Base-by-base conservation (phyloP, 2,797 vertebrate species). In the Salmo trutta region DNA sequence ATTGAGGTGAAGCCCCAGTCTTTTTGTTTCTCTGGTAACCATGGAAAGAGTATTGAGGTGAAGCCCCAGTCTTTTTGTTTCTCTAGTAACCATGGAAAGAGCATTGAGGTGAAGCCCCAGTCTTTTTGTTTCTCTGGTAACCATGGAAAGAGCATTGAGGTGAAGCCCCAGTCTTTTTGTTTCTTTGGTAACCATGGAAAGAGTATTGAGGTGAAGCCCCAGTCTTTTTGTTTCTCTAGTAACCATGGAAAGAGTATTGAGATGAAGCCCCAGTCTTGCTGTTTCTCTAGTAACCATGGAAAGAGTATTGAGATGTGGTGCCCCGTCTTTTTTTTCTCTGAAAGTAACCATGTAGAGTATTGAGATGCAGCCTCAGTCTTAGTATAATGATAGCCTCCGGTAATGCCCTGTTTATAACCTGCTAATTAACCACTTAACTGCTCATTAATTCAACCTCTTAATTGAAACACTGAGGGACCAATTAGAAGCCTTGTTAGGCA, bases 401-500 rank as follows among this genome's bases (percentile, higher is more conserved):
- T 79, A 41, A 72, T 1, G 41, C 8, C 74, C 79, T 72, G 19
- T 85, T 84, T 79, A 71, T 56, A 76, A 51, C 79, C 75, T 21
- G 12, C 77, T 80, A 79, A 86, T 89, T 76, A 84, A 83, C 52
- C 70, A 52, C 70, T 86, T 77, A 86, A 71, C 67, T 24, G 29
- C 24, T 71, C 77, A 77, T 83, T 88, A 79, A 88, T 90, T 86
- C 81, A 79, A 82, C 69, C 52, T 75, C 74, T 76, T 83, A 77
- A 87, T 86, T 68, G 85, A 79, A 89, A 82, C 71, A 59, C 82
- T 82, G 31, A 64, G 91, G 88, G 89, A 87, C 85, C 90, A 90
- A 91, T 93, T 91, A 92, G 77, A 5, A 56, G 21, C 41, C 64
- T 75, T 47, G 17, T 72, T 82, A 72, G 41, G 27, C n/a, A n/a